Evolutionary conservation across 2,113 vertebrate genomes (phyloP).

Genomic region (Trachemys scripta): DNA sequence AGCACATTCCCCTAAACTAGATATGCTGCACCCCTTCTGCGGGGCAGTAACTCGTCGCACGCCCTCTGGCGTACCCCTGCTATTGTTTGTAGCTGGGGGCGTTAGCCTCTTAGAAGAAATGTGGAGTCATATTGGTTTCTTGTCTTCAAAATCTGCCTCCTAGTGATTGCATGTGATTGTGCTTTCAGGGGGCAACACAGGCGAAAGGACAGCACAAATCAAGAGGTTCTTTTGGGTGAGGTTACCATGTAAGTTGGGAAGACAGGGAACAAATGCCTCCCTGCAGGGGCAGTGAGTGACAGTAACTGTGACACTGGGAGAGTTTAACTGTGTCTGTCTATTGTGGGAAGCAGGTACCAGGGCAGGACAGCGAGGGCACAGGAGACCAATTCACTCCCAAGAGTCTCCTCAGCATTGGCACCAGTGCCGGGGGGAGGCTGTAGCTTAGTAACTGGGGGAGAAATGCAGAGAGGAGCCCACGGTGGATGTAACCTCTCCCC

Average conservation of each 20-base stretch:
- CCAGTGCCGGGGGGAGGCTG: too few relatives aligned
- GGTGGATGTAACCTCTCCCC: neutral
- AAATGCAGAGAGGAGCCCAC: too few relatives aligned
- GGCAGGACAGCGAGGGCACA: too few relatives aligned
- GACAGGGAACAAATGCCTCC: neutral
- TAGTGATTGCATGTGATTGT: too few relatives aligned
- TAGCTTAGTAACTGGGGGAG: too few relatives aligned
- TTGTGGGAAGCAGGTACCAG: accelerated
- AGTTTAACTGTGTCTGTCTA: neutral
- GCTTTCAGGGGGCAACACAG: neutral
- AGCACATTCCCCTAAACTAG: neutral
- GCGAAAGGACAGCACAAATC: neutral
- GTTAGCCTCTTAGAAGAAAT: too few relatives aligned
- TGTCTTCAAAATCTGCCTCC: neutral
- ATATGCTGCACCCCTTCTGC: neutral
- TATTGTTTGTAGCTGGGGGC: too few relatives aligned
- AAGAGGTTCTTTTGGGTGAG: neutral
- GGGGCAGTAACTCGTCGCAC: too few relatives aligned
- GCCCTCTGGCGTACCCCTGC: too few relatives aligned
- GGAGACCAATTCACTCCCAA: neutral
- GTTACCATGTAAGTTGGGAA: neutral
- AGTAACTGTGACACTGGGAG: neutral
- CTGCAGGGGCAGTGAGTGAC: neutral
- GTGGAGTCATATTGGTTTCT: neutral
- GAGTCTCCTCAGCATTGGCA: too few relatives aligned